Evolutionary conservation across 2,888 invertebrate genomes (phyloP).

Genomic region (Papilio elwesi): DNA sequence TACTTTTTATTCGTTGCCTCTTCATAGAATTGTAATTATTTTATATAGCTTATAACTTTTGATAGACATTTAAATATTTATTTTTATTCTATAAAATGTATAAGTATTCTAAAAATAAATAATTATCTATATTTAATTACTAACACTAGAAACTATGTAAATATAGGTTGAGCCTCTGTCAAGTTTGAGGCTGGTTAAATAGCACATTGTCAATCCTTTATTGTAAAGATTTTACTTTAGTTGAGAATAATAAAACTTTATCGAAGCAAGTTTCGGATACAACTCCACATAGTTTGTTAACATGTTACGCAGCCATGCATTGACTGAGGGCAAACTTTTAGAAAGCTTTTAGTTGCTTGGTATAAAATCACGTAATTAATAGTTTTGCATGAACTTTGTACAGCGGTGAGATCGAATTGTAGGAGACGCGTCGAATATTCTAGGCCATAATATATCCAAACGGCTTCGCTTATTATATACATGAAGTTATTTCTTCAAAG

Average conservation of each 20-base stretch:
- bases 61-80: too few relatives aligned
- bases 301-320: neutral
- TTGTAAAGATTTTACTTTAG: neutral
- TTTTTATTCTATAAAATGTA: too few relatives aligned
- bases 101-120: too few relatives aligned
- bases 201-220: neutral
- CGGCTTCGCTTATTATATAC: too few relatives aligned
- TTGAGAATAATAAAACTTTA: neutral
- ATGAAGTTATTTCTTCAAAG: too few relatives aligned
- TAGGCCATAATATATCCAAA: too few relatives aligned
- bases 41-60: constrained; percentile 24
- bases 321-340: constrained; percentile 8
- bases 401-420: neutral
- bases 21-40: constrained; percentile 30
- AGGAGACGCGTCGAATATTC: too few relatives aligned
- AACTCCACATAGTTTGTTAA: neutral
- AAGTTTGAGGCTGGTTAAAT: too few relatives aligned
- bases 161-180: too few relatives aligned
- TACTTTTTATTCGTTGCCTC: constrained; percentile 26
- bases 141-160: too few relatives aligned
- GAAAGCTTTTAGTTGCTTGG: constrained; percentile 1
- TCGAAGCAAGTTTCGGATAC: neutral
- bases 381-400: neutral
- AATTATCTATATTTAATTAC: too few relatives aligned
- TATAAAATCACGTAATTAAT: constrained; percentile 1